phyloP scores from a whole-genome alignment of 1,140 invertebrate genomes.

The Drosophila equinoxialis region DNA sequence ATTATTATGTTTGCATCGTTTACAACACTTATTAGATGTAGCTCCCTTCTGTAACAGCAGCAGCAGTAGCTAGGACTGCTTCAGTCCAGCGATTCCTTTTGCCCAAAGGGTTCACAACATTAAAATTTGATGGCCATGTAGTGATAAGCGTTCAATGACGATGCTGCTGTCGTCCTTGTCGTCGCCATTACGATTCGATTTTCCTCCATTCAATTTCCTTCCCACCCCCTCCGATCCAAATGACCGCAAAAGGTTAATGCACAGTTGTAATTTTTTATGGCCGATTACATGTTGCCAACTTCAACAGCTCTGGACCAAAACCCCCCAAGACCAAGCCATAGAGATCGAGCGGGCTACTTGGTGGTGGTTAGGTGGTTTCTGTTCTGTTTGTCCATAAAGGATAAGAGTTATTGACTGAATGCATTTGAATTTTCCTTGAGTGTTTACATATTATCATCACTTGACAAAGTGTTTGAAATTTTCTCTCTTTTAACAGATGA shows the following conservation, averaged over 20 bases:
- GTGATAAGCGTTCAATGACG: conserved; percentile 77
- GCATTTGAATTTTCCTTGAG: conserved; percentile 73
- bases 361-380: neutral
- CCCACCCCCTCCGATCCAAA: conserved; percentile 15
- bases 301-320: conserved; percentile 1
- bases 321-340: conserved; percentile 14
- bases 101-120: conserved; percentile 74
- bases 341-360: conserved; percentile 9
- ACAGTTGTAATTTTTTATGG: conserved; percentile 80
- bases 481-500: conserved; percentile 27
- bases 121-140: conserved; percentile 80
- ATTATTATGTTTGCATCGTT: conserved; percentile 81
- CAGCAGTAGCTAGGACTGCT: neutral
- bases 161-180: conserved; percentile 57
- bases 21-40: conserved; percentile 80
- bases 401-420: conserved; percentile 75
- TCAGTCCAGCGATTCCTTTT: neutral
- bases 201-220: conserved; percentile 45
- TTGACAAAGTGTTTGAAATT: conserved; percentile 26
- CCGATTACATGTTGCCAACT: conserved; percentile 76
- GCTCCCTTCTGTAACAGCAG: conserved; percentile 25
- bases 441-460: conserved; percentile 39
- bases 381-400: conserved; percentile 62
- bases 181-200: conserved; percentile 52
- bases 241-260: conserved; percentile 75